Base-by-base conservation (phyloP, 2,888 invertebrate species). In the Rotaria sp. region DNA sequence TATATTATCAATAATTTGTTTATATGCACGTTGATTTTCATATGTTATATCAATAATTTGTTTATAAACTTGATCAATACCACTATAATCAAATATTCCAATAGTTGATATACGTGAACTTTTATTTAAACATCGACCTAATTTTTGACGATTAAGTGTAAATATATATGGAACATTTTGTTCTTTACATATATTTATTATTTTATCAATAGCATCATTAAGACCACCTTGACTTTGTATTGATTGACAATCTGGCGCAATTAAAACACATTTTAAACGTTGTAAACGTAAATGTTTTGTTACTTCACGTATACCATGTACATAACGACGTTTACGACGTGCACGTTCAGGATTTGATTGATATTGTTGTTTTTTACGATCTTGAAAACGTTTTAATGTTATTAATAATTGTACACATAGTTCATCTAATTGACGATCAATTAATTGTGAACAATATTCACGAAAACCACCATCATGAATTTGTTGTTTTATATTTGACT, bases 241-340 rank as follows among this genome's bases (percentile, higher is more conserved):
- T 88, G 90, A 90, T 88, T 94, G 94, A 88, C 94, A 91, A 89
- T 94, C 93, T 5, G 94, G 93, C 18, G 94, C 94, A 84, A 94
- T 91, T 15, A 94, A 91, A 15, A 94, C 90, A 87, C 93, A 90
- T 89, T 93, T 93, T 0, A 94, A 90, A 90, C 93, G 93, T 87
- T 92, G 92, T 48, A 93, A 90, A 84, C 91, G 91, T n/a, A 94
- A 89, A 88, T 93, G 93, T 87, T 93, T 93, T 84, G 92, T 91
- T 0, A 93, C 92, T 90, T 94, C 94, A 84, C 93, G 92, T 84
- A 94, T 92, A 18, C 94, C 94, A 85, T 93, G 90, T 1, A 94
- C 80, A 11, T n/a, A 80, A 41, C 80, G 80, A 45, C 80, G 80
- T 80, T 80, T 80, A n/a, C 41, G 45, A n/a, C 45, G 41, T 45